Conservation (phyloP, 2,888 invertebrate species). For the Tuberolachnus salignus region DNA sequence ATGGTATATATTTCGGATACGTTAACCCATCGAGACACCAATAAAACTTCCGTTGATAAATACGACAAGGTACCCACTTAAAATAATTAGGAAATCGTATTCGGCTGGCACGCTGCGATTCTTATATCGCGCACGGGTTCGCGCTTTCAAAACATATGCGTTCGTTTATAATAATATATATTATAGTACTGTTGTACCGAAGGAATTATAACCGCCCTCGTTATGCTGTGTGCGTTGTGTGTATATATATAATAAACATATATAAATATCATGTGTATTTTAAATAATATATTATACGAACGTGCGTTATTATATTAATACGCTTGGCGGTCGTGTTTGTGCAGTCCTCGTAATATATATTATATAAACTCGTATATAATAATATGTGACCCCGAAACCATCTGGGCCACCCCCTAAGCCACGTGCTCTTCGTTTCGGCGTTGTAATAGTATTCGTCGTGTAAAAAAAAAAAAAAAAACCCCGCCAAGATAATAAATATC, state of each 20-base stretch:
- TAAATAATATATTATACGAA: constrained; percentile 13
- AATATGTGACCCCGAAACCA: constrained; percentile 36
- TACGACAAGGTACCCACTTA: too few relatives aligned
- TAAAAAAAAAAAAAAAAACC: constrained; percentile 21
- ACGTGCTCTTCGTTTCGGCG: constrained; percentile 35
- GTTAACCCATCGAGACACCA: too few relatives aligned
- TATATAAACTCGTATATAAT: neutral
- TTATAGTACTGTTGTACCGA: neutral
- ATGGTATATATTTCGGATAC: too few relatives aligned
- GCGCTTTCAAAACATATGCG: constrained; percentile 1
- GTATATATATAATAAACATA: too few relatives aligned
- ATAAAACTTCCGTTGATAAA: too few relatives aligned
- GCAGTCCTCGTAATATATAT: neutral
- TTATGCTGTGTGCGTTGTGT: constrained; percentile 3
- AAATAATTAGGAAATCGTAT: too few relatives aligned
- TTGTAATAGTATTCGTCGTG: neutral
- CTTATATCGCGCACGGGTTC: too few relatives aligned
- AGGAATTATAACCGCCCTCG: constrained; percentile 28
- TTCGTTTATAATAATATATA: constrained; percentile 1
- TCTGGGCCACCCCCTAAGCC: constrained; percentile 37
- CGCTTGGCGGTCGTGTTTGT: constrained; percentile 18
- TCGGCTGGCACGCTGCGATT: too few relatives aligned
- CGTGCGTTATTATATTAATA: constrained; percentile 30
- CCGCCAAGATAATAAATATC: constrained; percentile 36
- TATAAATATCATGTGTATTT: constrained; percentile 8